Percentiles rank a stretch among this genome's conserved stretches.
phyloP scores from a whole-genome alignment of 2,888 invertebrate genomes.

The Auanema sp. region DNA sequence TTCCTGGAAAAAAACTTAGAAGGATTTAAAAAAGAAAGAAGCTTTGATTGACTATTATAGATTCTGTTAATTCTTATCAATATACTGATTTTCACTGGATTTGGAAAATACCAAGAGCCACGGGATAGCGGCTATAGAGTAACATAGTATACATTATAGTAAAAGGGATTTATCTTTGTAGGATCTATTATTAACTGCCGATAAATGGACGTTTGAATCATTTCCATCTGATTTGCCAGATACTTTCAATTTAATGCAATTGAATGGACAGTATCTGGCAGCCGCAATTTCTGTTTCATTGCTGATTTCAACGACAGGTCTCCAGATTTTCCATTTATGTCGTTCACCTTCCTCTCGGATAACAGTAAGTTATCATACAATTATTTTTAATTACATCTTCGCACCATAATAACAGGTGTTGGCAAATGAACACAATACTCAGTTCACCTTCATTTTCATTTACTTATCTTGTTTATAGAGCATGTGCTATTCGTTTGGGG shows the following conservation, averaged over 20 bases:
- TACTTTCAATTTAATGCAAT: conserved; percentile 51
- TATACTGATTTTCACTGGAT: conserved; percentile 55
- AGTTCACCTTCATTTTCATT: not conserved
- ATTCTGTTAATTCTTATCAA: conserved; percentile 54
- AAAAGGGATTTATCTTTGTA: conserved; percentile 12
- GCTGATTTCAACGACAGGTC: conserved; percentile 44
- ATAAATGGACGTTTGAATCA: conserved; percentile 55
- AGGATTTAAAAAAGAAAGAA: conserved; percentile 1
- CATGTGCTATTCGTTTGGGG: conserved; percentile 57
- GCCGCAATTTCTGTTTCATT: conserved; percentile 45
- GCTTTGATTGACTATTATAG: conserved; percentile 25
- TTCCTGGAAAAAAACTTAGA: too few species aligned
- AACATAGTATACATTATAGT: not conserved
- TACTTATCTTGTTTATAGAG: conserved; percentile 38
- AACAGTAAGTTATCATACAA: conserved; percentile 36
- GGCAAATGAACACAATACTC: not conserved
- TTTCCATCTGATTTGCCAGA: conserved; percentile 44
- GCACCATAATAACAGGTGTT: not conserved
- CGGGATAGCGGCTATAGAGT: conserved; percentile 39
- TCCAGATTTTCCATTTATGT: conserved; percentile 52
- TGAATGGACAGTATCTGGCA: conserved; percentile 53
- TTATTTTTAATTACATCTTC: not conserved
- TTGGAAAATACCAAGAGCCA: conserved; percentile 57
- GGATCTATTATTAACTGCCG: conserved; percentile 53
- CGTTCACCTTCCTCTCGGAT: conserved; percentile 46